Base-by-base conservation (phyloP, 2,113 vertebrate species). In the Perca schrenkii region DNA sequence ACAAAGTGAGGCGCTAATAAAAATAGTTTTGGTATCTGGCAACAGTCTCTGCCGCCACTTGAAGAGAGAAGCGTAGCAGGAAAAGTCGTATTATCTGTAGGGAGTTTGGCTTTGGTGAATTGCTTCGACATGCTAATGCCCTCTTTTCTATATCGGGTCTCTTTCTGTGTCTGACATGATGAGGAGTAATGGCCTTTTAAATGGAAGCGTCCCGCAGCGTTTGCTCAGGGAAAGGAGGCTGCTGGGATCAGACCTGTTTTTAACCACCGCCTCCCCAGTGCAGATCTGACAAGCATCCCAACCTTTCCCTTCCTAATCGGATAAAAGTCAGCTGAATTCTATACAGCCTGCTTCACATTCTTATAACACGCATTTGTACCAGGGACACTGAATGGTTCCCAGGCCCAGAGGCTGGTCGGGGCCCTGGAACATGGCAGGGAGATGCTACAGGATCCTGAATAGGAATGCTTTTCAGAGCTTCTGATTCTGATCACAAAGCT, bases 111-210 rank as follows among this genome's bases (percentile, higher is more conserved):
- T 77, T 40, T 22, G 25, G 34, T 54, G 62, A 56, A 54, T 54
- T 63, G 15, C 73, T 75, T 64, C 52, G 34, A 58, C 58, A 80
- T 43, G 21, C 31, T 64, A 70, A 74, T 71, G 80, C 12, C 70
- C 70, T 82, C 68, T 68, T 86, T 78, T 65, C 83, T 70, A 52
- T 79, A 82, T 70, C 12, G 57, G 50, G 74, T 82, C 49, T 67
- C 43, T 74, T 58, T 80, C 64, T 74, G 70, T 65, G 58, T 70
- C 46, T 76, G 79, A 78, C 79, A 61, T 70, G 79, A 86, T 79
- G 75, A 78, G 64, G 21, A 82, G 65, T 79, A 82, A 82, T 79
- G 57, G 75, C 50, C n/a, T 79, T 70, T 79, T 79, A 70, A 79
- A 82, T 82, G 57, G 65, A 70, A 70, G 65, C 65, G 65, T 58